phyloP scores from a whole-genome alignment of 1,140 invertebrate genomes.

The Gryon sp. region DNA sequence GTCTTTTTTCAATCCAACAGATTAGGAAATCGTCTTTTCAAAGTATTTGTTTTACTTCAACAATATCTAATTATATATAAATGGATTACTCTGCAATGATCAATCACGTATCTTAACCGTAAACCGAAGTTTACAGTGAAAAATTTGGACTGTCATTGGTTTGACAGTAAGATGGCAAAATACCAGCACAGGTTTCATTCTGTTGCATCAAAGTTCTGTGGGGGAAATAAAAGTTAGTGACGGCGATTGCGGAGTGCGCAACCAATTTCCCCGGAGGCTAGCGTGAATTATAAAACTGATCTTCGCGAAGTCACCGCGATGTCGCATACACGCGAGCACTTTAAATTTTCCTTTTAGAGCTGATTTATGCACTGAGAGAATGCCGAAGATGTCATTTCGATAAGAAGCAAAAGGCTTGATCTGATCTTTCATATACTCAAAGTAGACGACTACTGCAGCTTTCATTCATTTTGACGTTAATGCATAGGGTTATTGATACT shows the following conservation, averaged over 20 bases:
- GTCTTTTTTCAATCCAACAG: no score
- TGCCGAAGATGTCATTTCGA: conserved; percentile 65
- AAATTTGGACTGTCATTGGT: not conserved
- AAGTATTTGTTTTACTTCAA: no score
- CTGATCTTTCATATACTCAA: conserved; percentile 49
- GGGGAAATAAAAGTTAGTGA: conserved; percentile 72
- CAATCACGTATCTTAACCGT: no score
- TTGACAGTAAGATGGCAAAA: conserved; percentile 26
- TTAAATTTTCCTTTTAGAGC: conserved; percentile 59
- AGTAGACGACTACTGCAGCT: conserved; percentile 45
- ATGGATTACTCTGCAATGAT: no score
- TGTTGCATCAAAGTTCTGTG: conserved; percentile 65
- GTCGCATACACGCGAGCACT: conserved; percentile 41
- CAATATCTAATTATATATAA: no score
- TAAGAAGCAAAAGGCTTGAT: conserved; percentile 59
- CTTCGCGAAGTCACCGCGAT: conserved; percentile 46
- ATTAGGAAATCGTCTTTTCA: no score
- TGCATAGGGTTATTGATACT: conserved; percentile 46
- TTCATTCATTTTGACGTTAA: conserved; percentile 59
- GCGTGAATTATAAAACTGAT: conserved; percentile 64
- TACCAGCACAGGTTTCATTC: conserved; percentile 62
- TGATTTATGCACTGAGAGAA: conserved; percentile 61
- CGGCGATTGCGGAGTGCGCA: conserved; percentile 63
- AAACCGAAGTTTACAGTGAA: not conserved
- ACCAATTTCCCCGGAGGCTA: conserved; percentile 73